These are phyloP conservation scores for Vanessa atalanta DNA, from an alignment of 1,140 invertebrate genomes.

Conservation along the genomic window DNA sequence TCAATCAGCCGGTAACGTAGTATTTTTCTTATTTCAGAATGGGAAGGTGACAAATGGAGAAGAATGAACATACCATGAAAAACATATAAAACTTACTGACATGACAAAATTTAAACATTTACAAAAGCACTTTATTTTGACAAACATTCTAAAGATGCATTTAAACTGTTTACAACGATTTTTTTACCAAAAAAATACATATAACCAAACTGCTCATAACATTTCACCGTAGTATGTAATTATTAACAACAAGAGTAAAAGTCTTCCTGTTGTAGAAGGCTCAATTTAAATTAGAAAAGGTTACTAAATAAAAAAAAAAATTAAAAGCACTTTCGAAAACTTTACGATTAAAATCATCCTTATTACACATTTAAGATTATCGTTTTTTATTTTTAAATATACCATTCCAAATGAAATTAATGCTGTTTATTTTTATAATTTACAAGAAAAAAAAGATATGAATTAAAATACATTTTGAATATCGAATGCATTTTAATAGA, in stretches of 20 bases:
- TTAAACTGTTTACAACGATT: constrained; percentile 32
- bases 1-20: not conserved
- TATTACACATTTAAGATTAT: too few species aligned
- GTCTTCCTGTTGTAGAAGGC: constrained; percentile 13
- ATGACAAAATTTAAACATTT: constrained; percentile 9
- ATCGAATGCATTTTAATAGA: not conserved
- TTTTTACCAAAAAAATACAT: not conserved
- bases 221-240: not conserved
- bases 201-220: constrained; percentile 5
- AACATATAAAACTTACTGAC: constrained; percentile 15
- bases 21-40: constrained; percentile 62
- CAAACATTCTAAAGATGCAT: constrained; percentile 32
- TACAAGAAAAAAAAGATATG: not conserved
- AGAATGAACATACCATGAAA: constrained; percentile 42
- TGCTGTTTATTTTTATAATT: not conserved
- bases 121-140: constrained; percentile 4
- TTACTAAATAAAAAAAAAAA: not conserved
- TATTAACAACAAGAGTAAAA: not conserved
- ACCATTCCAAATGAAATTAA: constrained; percentile 8
- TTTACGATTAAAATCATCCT: too few species aligned
- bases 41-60: constrained; percentile 69
- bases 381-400: not conserved
- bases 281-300: constrained; percentile 10
- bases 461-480: not conserved
- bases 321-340: too few species aligned